A percentile compares a stretch with the other conserved stretches of the same genome.
phyloP scores from a whole-genome alignment of 92 coral and sea anemone genomes.

The Blastomussa wellsi region DNA sequence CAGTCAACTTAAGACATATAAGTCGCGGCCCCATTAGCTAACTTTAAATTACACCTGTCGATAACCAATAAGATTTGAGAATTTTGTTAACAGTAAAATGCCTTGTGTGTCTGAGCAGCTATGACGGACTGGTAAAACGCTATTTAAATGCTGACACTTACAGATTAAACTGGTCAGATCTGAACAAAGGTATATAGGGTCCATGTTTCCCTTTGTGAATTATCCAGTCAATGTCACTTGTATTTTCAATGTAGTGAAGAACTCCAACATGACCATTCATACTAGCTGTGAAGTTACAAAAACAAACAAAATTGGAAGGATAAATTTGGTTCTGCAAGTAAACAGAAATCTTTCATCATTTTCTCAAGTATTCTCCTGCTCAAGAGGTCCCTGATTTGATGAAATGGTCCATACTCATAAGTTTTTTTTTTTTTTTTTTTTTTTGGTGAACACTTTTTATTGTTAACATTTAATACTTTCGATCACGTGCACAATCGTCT shows the following conservation, averaged over 20 bases:
- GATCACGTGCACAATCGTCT: too few species aligned
- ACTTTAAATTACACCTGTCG: neutral
- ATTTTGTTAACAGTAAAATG: neutral
- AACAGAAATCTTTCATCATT: neutral
- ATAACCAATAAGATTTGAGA: neutral
- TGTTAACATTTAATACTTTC: too few species aligned
- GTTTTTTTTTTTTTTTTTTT: too few species aligned
- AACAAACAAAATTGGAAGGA: neutral
- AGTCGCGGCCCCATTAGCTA: neutral
- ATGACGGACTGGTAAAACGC: neutral
- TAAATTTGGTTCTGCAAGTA: too few species aligned
- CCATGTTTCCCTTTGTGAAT: constrained; percentile 69
- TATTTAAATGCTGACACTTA: constrained; percentile 52
- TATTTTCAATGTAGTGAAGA: constrained; percentile 73
- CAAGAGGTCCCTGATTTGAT: neutral
- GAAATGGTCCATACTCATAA: too few species aligned
- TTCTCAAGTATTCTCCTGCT: neutral
- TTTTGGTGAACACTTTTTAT: too few species aligned
- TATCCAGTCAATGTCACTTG: constrained; percentile 83
- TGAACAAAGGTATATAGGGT: constrained; percentile 88
- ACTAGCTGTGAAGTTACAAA: constrained; percentile 63
- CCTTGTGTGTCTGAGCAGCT: too few species aligned
- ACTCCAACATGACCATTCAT: constrained; percentile 93
- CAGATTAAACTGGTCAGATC: constrained; percentile 78
- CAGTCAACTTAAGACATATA: too few species aligned